Evolutionary conservation across 1,140 invertebrate genomes (phyloP), one percentile per base, ranked within the genome.

Genomic region (Cyrtorhinus lividipennis): DNA sequence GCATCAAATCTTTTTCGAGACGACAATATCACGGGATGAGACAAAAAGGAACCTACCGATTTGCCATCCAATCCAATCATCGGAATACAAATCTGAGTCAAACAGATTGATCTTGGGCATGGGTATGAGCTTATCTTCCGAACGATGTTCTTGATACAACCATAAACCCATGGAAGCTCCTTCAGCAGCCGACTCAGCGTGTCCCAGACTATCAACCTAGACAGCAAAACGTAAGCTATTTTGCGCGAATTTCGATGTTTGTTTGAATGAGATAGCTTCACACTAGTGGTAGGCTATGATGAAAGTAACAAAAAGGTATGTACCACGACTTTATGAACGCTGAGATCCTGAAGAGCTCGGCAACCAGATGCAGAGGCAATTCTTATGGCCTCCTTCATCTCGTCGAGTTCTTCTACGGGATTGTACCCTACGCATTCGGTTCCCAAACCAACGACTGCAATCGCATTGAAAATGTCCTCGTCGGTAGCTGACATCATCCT

Each of bases 121-220:
- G 26, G 67, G 66, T 44, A 75, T 76, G 15, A 25, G 18, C n/a
- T 64, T 46, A 8, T 75, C 69, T 61, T 72, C 67, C 23, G 68
- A 66, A 69, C 79, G 80, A 25, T 80, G 69, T 61, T 80, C 76
- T 69, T 81, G 77, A 70, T 77, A 80, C 18, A 64, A 59, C 68
- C 71, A 79, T n/a, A 76, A 56, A 23, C 68, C 69, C 26, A 81
- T 69, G 48, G 68, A 46, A 24, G 73, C 71, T 10, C 78, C 79
- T 69, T 81, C 79, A 22, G 79, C 78, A 24, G 77, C 75, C 60
- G 78, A 78, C 70, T 79, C 76, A 53, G 76, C 70, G 70, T 79
- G 73, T 8, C 71, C 73, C 72, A 78, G 79, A 3, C 75, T 71
- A 67, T 81, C 80, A 2, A 81, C 72, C 48, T 53, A n/a, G n/a